Conservation (phyloP, 2,797 vertebrate species). For the Cyclura pinguis region DNA sequence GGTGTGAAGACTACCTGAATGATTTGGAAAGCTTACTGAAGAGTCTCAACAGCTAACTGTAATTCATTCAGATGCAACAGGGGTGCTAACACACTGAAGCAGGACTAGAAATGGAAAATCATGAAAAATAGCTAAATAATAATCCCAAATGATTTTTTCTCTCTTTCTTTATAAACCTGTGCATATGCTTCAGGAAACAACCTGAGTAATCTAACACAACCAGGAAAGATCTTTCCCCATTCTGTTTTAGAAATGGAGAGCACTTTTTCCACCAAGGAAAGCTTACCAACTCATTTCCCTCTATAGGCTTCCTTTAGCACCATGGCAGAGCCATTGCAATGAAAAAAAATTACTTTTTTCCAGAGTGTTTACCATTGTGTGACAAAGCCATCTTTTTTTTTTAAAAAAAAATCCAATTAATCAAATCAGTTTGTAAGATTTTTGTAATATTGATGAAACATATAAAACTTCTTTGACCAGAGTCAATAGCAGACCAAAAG, state of each 20-base stretch:
- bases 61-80: background rate
- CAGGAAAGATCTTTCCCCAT: background rate
- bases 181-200: conserved; percentile 41
- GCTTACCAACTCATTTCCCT: conserved; percentile 43
- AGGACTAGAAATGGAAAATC: background rate
- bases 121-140: background rate
- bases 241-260: conserved; percentile 39
- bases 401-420: too few species aligned
- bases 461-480: too few species aligned
- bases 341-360: too few species aligned
- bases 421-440: too few species aligned
- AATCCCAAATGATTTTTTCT: too few species aligned
- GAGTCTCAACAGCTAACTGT: background rate
- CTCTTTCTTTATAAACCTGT: background rate
- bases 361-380: too few species aligned
- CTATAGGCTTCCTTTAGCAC: background rate
- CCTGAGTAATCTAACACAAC: background rate
- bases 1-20: too few species aligned
- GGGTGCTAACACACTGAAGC: background rate
- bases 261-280: conserved; percentile 37
- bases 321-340: background rate
- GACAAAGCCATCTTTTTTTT: too few species aligned
- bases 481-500: too few species aligned
- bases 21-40: background rate
- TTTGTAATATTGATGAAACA: too few species aligned